Percentiles rank a stretch among this genome's conserved stretches.
Conservation (phyloP, 2,113 vertebrate genomes). For the Desmodus rotundus region DNA sequence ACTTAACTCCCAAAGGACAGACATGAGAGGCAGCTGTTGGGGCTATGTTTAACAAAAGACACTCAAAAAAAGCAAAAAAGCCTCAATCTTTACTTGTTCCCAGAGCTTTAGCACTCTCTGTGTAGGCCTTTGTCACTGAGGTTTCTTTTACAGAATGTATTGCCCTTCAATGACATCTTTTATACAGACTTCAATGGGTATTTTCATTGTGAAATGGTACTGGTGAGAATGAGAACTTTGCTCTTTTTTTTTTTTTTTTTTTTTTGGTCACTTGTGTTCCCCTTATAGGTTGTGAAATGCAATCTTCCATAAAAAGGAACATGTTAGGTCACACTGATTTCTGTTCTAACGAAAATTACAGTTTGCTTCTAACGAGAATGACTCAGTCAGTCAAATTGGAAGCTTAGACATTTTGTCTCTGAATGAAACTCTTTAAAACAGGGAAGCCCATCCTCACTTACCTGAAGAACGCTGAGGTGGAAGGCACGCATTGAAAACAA, state of each 20-base stretch:
- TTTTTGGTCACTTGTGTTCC: not conserved
- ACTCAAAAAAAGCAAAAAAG: not conserved
- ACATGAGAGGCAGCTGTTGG: not conserved
- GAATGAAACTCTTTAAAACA: not conserved
- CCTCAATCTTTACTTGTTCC: not conserved
- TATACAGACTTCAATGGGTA: not conserved
- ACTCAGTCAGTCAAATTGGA: not conserved
- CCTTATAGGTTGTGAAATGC: constrained; percentile 21
- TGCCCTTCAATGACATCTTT: not conserved
- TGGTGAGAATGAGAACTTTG: not conserved
- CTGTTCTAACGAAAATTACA: constrained; percentile 40
- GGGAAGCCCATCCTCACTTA: not conserved
- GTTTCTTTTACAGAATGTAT: not conserved
- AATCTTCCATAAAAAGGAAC: constrained; percentile 20
- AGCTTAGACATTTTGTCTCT: constrained; percentile 5
- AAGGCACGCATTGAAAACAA: not conserved
- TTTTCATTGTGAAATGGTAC: constrained; percentile 36
- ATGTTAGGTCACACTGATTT: constrained; percentile 27
- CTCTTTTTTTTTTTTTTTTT: not conserved
- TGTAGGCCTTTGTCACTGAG: not conserved
- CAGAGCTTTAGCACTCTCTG: not conserved
- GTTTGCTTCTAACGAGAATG: constrained; percentile 34
- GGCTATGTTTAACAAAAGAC: not conserved
- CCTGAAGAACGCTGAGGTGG: not conserved
- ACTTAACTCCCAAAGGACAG: not conserved